Conservation (phyloP, 2,113 vertebrate species). For the Mola mola region DNA sequence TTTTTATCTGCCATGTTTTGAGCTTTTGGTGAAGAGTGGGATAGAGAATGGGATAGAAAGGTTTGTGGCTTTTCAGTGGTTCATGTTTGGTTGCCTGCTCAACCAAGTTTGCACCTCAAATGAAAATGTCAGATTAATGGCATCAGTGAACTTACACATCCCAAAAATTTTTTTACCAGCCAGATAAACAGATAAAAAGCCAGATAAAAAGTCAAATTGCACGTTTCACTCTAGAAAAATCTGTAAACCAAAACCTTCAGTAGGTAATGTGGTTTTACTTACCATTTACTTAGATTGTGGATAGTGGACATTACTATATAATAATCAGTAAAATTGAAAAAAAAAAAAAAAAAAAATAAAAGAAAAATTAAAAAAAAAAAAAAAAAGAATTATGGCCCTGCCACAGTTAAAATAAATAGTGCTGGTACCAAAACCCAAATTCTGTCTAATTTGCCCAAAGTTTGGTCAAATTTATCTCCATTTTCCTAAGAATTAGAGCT, state of each 20-base stretch:
- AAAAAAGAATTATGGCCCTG: background rate
- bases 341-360: no score
- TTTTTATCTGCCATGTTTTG: conserved; percentile 52
- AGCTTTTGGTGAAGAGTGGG: conserved; percentile 8
- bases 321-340: no score
- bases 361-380: no score
- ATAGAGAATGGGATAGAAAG: background rate
- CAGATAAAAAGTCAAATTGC: no score
- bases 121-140: background rate
- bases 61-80: conserved; percentile 28
- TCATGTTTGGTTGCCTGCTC: conserved; percentile 23
- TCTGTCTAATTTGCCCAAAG: background rate
- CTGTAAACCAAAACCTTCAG: background rate
- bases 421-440: no score
- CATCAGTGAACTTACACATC: background rate
- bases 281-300: background rate
- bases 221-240: no score
- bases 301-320: no score
- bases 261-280: background rate
- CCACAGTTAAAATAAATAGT: background rate
- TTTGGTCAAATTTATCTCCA: conserved; percentile 4
- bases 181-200: no score
- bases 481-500: conserved; percentile 5
- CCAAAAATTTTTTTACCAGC: background rate
- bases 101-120: conserved; percentile 14